phyloP scores from a whole-genome alignment of 2,888 invertebrate genomes.

The Drosophila aldrichi region DNA sequence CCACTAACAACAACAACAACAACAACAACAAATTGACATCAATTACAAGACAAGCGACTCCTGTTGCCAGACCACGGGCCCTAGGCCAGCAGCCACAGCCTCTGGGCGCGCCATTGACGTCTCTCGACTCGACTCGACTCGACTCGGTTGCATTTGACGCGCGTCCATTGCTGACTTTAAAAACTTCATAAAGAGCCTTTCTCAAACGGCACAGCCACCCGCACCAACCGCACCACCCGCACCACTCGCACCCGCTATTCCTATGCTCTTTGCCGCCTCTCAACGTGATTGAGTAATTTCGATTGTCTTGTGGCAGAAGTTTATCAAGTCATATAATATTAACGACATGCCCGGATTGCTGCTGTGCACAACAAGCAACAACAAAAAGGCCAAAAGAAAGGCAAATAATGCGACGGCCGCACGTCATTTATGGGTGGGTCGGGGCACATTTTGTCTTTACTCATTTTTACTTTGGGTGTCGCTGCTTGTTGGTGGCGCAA shows the following conservation, averaged over 20 bases:
- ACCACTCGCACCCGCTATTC: not conserved
- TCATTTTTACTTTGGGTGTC: constrained; percentile 55
- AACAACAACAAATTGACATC: constrained; percentile 68
- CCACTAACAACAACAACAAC: constrained; percentile 31
- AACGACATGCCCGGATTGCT: constrained; percentile 70
- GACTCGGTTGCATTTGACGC: constrained; percentile 67
- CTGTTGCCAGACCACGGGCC: constrained; percentile 51
- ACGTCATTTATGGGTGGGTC: constrained; percentile 81
- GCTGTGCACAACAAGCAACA: constrained; percentile 47
- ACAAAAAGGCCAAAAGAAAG: constrained; percentile 71
- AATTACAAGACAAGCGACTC: constrained; percentile 76
- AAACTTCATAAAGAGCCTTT: constrained; percentile 46
- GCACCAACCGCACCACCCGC: constrained; percentile 3
- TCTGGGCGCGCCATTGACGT: constrained; percentile 64
- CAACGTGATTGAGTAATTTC: constrained; percentile 77
- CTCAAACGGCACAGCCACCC: constrained; percentile 19
- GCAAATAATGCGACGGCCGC: constrained; percentile 75
- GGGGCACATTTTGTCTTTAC: constrained; percentile 20
- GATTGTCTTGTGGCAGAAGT: constrained; percentile 81
- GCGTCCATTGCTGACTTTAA: constrained; percentile 43
- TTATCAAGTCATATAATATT: constrained; percentile 81
- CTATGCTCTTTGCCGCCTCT: constrained; percentile 40
- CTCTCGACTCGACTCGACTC: constrained; percentile 38
- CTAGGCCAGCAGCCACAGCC: constrained; percentile 24
- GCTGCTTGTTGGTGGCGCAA: constrained; percentile 57